A percentile compares a stretch with the other conserved stretches of the same genome.
Conservation (phyloP, 1,140 invertebrate genomes). For the Hycleus cichorii region DNA sequence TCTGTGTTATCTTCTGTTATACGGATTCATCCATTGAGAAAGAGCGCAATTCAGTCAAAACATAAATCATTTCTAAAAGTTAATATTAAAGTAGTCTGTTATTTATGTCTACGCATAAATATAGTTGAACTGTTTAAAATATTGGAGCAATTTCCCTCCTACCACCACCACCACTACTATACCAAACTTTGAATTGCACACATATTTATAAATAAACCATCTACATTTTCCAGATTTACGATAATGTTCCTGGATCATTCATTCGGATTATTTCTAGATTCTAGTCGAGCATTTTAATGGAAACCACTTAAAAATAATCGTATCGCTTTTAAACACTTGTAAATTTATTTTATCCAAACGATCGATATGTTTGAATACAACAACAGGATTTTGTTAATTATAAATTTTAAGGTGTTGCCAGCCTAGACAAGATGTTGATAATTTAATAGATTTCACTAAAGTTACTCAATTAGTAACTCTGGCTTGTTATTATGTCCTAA, state of each 20-base stretch:
- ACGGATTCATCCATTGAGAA: no score
- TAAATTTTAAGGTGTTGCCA: no score
- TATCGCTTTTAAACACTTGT: no score
- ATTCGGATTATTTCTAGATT: no score
- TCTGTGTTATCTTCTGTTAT: no score
- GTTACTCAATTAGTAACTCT: conserved; percentile 20
- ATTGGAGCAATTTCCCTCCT: conserved; percentile 15
- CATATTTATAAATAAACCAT: conserved; percentile 18
- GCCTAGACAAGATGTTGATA: conserved; percentile 14
- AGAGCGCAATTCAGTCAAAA: not conserved
- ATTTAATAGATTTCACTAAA: conserved; percentile 19
- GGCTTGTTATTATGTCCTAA: conserved; percentile 22
- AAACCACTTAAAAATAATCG: no score
- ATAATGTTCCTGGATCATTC: conserved; percentile 1
- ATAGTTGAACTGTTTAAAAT: conserved; percentile 20
- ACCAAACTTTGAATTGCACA: conserved; percentile 11
- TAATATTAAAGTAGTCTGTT: conserved; percentile 24
- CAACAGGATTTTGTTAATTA: no score
- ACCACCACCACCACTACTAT: no score
- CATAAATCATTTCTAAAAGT: conserved; percentile 18
- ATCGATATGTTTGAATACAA: no score
- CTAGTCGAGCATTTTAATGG: no score
- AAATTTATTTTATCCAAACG: no score
- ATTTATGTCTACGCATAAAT: conserved; percentile 25
- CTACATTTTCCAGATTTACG: conserved; percentile 16